Base-by-base conservation (phyloP, 2,888 invertebrate species). In the Phaedon cochleariae region DNA sequence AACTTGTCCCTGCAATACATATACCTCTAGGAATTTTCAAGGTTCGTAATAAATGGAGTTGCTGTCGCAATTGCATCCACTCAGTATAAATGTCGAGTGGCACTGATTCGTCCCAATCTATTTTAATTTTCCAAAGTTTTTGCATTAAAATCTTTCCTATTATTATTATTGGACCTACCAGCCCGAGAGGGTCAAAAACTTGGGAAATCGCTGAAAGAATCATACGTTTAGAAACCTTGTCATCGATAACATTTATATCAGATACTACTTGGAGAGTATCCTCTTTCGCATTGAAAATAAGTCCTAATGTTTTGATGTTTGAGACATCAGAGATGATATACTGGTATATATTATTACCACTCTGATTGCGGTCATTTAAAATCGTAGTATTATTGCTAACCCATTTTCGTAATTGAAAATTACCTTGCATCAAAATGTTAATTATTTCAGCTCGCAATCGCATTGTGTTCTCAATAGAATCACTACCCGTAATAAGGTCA, bases 401-500 rank as follows among this genome's bases (percentile, higher is more conserved):
- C 26, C 26, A 21, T 22, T 21, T 26, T 5, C 12, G 34, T n/a
- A 6, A 51, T 21, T 21, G 20, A n/a, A 9, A 48, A 10, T 48
- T 48, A 18, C 10, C 48, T 12, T 18, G 10, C 18, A 12, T 6
- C 4, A 26, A 6, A 26, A 68, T 21, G 7, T 59, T 31, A 7
- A 59, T 46, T 2, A 62, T 62, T 15, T 48, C 15, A 34, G n/a
- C n/a, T n/a, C n/a, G n/a, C n/a, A n/a, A n/a, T n/a, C 45, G 59
- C n/a, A 62, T 29, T 18, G 59, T 15, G 6, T n/a, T n/a, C n/a
- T n/a, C n/a, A n/a, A n/a, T n/a, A n/a, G n/a, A n/a, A n/a, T n/a
- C n/a, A n/a, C n/a, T n/a, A n/a, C 68, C 65, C 15, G 59, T 62
- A n/a, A 68, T 18, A 1, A 68, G 49, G 51, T 68, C 65, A 22